Conservation (phyloP, 2,888 invertebrate species). For the Mesorhabditis sp. region DNA sequence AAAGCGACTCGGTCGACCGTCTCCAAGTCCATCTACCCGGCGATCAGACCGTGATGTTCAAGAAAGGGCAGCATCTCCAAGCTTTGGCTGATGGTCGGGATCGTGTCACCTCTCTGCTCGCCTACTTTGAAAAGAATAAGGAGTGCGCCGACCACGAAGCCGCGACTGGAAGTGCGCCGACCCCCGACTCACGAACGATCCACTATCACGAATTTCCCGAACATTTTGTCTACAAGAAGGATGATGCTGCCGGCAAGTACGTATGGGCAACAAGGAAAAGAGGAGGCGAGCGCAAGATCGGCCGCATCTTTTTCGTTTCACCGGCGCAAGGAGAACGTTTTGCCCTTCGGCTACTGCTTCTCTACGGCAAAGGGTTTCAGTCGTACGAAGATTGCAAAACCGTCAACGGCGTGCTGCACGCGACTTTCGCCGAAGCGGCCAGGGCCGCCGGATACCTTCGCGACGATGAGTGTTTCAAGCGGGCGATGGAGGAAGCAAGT, state of each 20-base stretch:
- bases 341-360: constrained; percentile 15
- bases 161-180: not conserved
- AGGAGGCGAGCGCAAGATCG: constrained; percentile 11
- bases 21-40: constrained; percentile 25
- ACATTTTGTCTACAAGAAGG: constrained; percentile 14
- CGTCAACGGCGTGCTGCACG: constrained; percentile 7
- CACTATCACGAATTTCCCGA: constrained; percentile 17
- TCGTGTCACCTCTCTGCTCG: constrained; percentile 10
- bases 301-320: constrained; percentile 17
- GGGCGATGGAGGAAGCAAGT: constrained; percentile 15
- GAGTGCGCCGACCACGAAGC: not conserved
- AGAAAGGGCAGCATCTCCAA: no score
- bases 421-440: constrained; percentile 18
- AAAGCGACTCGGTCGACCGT: constrained; percentile 16
- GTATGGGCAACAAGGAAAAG: constrained; percentile 9
- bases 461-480: constrained; percentile 10
- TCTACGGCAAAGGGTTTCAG: constrained; percentile 10
- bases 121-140: constrained; percentile 10
- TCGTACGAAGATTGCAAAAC: constrained; percentile 14
- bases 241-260: constrained; percentile 20
- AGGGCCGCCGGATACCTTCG: constrained; percentile 12
- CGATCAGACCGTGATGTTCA: constrained; percentile 17
- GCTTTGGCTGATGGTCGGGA: no score
- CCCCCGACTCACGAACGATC: constrained; percentile 1
- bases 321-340: constrained; percentile 18